Evolutionary conservation across 1,140 invertebrate genomes (phyloP).

Genomic region (Drosophila azteca): DNA sequence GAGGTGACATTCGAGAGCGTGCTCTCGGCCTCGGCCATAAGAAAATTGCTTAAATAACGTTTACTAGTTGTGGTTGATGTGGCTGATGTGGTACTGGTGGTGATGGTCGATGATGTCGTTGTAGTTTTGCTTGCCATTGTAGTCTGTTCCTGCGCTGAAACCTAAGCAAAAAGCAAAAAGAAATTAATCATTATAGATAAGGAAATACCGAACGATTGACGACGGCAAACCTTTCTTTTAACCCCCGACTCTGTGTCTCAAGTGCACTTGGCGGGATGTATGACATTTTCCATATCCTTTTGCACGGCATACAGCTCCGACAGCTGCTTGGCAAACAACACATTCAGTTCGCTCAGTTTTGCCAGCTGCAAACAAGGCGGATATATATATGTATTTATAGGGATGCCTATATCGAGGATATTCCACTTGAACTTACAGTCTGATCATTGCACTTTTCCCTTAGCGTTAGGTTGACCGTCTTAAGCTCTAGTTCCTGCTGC

Average conservation of each 20-base stretch:
- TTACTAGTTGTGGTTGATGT: conserved; percentile 63
- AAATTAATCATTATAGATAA: neutral
- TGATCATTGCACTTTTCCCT: conserved; percentile 83
- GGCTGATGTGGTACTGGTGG: conserved; percentile 55
- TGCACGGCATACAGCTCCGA: conserved; percentile 83
- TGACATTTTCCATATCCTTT: conserved; percentile 86
- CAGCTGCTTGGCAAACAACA: conserved; percentile 75
- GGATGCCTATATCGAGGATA: conserved; percentile 1
- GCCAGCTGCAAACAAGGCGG: conserved; percentile 60
- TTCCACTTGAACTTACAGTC: conserved; percentile 54
- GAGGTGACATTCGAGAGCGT: conserved; percentile 83
- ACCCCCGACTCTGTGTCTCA: conserved; percentile 79
- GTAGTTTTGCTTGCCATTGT: conserved; percentile 70
- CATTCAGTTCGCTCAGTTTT: conserved; percentile 76
- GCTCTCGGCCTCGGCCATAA: conserved; percentile 75
- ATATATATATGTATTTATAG: neutral
- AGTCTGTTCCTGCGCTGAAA: conserved; percentile 79
- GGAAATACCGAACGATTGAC: neutral
- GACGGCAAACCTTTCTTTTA: conserved; percentile 65
- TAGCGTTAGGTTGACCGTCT: conserved; percentile 76
- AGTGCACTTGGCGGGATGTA: conserved; percentile 83
- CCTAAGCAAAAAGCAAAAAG: conserved; percentile 29
- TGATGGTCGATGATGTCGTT: conserved; percentile 68
- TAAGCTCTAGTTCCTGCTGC: conserved; percentile 81
- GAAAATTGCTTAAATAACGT: conserved; percentile 80